Evolutionary conservation across 2,113 vertebrate genomes (phyloP), one percentile per base, ranked within the genome.

Genomic region (Neopipo cinnamomea): DNA sequence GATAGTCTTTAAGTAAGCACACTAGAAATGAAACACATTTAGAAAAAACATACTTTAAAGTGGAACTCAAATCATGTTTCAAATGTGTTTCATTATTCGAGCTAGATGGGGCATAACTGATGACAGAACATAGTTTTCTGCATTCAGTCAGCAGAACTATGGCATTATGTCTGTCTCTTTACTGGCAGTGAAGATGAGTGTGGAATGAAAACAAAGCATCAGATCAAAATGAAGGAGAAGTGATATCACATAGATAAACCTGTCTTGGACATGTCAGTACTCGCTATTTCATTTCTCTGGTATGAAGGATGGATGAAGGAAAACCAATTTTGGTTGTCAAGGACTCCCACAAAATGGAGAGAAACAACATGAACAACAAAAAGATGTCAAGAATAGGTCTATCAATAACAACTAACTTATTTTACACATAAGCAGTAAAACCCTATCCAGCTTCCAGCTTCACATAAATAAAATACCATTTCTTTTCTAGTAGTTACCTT

Each of bases 241-340:
- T 88, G 79, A 95, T 97, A 89, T 77, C 91, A 89, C 46, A 79
- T 15, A 96, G 92, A 88, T 93, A 96, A 92, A 94, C 96, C 95
- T 96, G 71, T 91, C 95, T 95, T 89, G 85, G 92, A 94, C 96
- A 86, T 94, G 96, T 92, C 94, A 96, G 88, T 44, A 79, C 78
- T 88, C 1, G 61, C 92, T 88, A 52, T 93, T 95, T 96, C 94
- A 91, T 95, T 90, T 93, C 87, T 95, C 33, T 85, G 50, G 89
- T 90, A 96, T 91, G 93, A 97, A 97, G 92, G 73, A 91, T 95
- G 92, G 90, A 96, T 95, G 96, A 96, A 95, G 91, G 62, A 96
- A 97, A 98, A 94, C 79, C 90, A 97, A 95, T 97, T 97, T 97
- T 89, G 75, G 66, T 95, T 97, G 95, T 97, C 97, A 97, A 96